Evolutionary conservation across 2,888 invertebrate species (phyloP).

Genomic region (Liopterus haemorrhoidalis): DNA sequence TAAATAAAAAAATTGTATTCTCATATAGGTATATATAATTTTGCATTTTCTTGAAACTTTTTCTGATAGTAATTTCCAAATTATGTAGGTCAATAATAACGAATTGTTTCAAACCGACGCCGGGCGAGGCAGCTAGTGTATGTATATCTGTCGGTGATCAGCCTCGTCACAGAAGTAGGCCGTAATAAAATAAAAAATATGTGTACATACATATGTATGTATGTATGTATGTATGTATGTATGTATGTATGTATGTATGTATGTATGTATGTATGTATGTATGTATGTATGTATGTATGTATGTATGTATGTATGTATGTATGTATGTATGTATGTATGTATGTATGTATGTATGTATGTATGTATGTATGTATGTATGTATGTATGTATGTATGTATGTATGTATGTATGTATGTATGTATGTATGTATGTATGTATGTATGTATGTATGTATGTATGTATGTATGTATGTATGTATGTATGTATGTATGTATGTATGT

Average conservation of each 20-base stretch:
- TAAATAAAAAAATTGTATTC: too few relatives aligned
- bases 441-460: constrained; percentile 5
- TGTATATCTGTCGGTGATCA: too few relatives aligned
- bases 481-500: too few relatives aligned
- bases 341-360: constrained; percentile 5
- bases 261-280: constrained; percentile 6
- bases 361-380: constrained; percentile 3
- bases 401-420: constrained; percentile 4
- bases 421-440: not conserved
- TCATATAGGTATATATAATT: too few relatives aligned
- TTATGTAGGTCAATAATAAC: too few relatives aligned
- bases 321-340: constrained; percentile 10
- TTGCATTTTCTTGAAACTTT: too few relatives aligned
- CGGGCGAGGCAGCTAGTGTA: too few relatives aligned
- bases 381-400: constrained; percentile 5
- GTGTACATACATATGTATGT: constrained; percentile 4
- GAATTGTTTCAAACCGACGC: too few relatives aligned
- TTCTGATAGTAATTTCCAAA: too few relatives aligned
- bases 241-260: constrained; percentile 11
- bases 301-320: constrained; percentile 6
- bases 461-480: too few relatives aligned
- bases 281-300: constrained; percentile 6
- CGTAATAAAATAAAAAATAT: constrained; percentile 1
- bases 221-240: constrained; percentile 5
- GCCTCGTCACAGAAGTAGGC: too few relatives aligned